A percentile compares a stretch with the other conserved stretches of the same genome.
phyloP scores from a whole-genome alignment of 2,113 vertebrate genomes.

The Ctenodactylus gundi region DNA sequence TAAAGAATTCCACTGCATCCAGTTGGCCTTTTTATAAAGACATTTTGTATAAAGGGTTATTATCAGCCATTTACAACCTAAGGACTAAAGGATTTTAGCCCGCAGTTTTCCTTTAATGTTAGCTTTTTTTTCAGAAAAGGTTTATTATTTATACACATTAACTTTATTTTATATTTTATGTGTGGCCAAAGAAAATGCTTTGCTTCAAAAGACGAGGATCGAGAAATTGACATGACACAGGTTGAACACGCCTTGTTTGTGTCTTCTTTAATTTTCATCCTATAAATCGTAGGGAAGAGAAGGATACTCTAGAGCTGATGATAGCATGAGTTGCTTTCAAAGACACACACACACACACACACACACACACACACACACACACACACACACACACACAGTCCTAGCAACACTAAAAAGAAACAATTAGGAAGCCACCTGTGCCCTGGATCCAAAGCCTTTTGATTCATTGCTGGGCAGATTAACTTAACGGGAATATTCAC shows the following conservation, averaged over 20 bases:
- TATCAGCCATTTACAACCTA: no score
- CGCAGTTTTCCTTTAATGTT: no score
- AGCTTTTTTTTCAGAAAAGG: no score
- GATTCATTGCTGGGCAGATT: slow-evolving; percentile 1
- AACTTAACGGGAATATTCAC: slow-evolving; percentile 14
- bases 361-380: background rate
- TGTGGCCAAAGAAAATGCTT: no score
- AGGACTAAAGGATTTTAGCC: no score
- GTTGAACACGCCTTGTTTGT: no score
- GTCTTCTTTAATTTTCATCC: background rate
- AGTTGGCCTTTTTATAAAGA: background rate
- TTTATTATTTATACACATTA: no score
- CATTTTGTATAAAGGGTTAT: no score
- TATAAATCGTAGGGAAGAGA: background rate
- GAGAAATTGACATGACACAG: no score
- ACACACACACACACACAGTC: background rate
- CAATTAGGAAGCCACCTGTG: background rate
- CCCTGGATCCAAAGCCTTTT: background rate
- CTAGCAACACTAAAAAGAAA: background rate
- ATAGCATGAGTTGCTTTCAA: background rate
- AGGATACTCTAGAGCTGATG: background rate
- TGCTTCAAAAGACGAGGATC: no score
- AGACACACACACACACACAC: background rate
- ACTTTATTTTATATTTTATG: no score
- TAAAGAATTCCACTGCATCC: background rate